Conservation (phyloP, 2,113 vertebrate genomes). For the Notothenia coriiceps region DNA sequence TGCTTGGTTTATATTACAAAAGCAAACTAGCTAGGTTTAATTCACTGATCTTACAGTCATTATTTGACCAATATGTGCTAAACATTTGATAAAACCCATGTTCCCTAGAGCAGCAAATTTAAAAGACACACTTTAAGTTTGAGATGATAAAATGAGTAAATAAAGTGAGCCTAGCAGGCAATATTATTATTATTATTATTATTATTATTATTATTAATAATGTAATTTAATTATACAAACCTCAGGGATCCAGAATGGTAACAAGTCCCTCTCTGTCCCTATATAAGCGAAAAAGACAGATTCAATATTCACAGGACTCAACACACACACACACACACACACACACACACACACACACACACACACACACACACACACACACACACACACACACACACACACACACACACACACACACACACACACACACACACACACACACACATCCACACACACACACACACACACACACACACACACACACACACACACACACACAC, state of each 20-base stretch:
- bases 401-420: conserved; percentile 14
- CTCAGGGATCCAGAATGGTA: conserved; percentile 14
- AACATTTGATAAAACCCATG: too few species aligned
- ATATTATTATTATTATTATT: too few species aligned
- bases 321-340: background rate
- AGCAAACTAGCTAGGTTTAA: background rate
- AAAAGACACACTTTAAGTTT: background rate
- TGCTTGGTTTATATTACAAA: background rate
- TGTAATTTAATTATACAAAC: too few species aligned
- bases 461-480: conserved; percentile 12
- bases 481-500: conserved; percentile 22
- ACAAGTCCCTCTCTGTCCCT: background rate
- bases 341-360: conserved; percentile 13
- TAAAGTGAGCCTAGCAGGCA: too few species aligned
- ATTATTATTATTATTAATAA: too few species aligned
- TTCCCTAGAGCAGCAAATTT: background rate
- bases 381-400: conserved; percentile 3
- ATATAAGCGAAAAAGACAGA: background rate
- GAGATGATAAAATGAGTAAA: too few species aligned
- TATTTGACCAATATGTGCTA: background rate
- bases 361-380: background rate
- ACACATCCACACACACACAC: conserved; percentile 5
- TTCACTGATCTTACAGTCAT: background rate
- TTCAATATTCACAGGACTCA: conserved; percentile 18
- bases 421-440: conserved; percentile 10